Evolutionary conservation across 2,113 vertebrate species (phyloP).

Genomic region (Arothron firmamentum): DNA sequence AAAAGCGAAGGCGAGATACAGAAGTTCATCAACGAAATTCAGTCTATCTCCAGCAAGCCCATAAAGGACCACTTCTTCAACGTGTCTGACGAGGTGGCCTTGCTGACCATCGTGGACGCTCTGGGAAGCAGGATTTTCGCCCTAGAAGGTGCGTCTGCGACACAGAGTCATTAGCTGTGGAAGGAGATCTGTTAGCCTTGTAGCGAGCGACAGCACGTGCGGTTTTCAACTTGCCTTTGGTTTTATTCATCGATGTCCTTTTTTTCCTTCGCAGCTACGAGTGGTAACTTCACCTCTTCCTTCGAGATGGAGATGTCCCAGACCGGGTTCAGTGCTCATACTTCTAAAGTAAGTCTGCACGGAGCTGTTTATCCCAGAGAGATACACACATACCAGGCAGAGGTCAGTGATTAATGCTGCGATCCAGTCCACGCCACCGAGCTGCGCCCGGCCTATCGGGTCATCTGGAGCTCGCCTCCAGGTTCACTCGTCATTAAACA

Average conservation of each 20-base stretch:
- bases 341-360: constrained; percentile 80
- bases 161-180: background rate
- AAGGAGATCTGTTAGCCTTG: no score
- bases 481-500: background rate
- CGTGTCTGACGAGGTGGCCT: constrained; percentile 88
- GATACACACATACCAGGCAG: background rate
- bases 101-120: constrained; percentile 87
- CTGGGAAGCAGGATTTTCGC: constrained; percentile 93
- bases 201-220: no score
- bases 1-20: constrained; percentile 75
- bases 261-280: constrained; percentile 78
- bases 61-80: constrained; percentile 94
- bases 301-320: constrained; percentile 99
- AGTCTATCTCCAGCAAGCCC: constrained; percentile 84
- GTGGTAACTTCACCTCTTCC: constrained; percentile 83
- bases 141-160: constrained; percentile 82
- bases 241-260: background rate
- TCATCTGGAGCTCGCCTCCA: background rate
- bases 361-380: background rate
- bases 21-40: constrained; percentile 90
- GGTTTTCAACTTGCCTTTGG: background rate
- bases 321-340: constrained; percentile 92
- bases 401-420: background rate
- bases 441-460: background rate
- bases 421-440: background rate